Conservation (phyloP, 1,140 invertebrate genomes). For the Philaenus spumarius region DNA sequence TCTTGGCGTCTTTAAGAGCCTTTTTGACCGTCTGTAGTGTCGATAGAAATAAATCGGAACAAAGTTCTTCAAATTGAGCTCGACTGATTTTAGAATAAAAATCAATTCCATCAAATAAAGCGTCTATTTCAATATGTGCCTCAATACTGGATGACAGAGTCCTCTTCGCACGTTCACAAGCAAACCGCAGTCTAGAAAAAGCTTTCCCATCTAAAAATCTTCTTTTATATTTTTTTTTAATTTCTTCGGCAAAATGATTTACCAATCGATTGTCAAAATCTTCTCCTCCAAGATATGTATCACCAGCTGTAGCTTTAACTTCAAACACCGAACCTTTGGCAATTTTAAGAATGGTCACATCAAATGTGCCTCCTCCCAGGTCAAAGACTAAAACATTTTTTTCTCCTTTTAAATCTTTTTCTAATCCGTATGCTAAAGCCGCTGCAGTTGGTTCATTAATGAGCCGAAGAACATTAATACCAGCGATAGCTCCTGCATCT, state of each 20-base stretch:
- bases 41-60: slow-evolving; percentile 49
- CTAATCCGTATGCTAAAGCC: slow-evolving; percentile 70
- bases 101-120: slow-evolving; percentile 49
- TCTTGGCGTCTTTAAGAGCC: slow-evolving; percentile 63
- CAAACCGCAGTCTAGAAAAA: slow-evolving; percentile 54
- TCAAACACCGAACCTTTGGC: slow-evolving; percentile 76
- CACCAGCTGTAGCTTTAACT: slow-evolving; percentile 71
- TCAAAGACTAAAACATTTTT: slow-evolving; percentile 69
- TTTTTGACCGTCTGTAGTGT: slow-evolving; percentile 58
- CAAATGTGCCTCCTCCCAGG: slow-evolving; percentile 71
- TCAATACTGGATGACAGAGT: slow-evolving; percentile 51
- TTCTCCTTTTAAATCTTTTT: slow-evolving; percentile 67
- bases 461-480: slow-evolving; percentile 71
- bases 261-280: slow-evolving; percentile 80
- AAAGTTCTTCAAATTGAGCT: slow-evolving; percentile 56
- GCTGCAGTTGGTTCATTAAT: slow-evolving; percentile 72
- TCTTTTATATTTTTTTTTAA: slow-evolving; percentile 47
- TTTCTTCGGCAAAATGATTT: slow-evolving; percentile 55
- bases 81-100: slow-evolving; percentile 53
- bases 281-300: slow-evolving; percentile 67
- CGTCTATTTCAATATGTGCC: slow-evolving; percentile 50
- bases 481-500: slow-evolving; percentile 57
- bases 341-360: slow-evolving; percentile 82
- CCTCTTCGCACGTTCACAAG: slow-evolving; percentile 53
- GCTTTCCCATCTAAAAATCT: slow-evolving; percentile 43